Percentiles rank a stretch among this genome's conserved stretches.
Evolutionary conservation across 2,113 vertebrate species (phyloP).

Genomic region (Eretmochelys imbricata): DNA sequence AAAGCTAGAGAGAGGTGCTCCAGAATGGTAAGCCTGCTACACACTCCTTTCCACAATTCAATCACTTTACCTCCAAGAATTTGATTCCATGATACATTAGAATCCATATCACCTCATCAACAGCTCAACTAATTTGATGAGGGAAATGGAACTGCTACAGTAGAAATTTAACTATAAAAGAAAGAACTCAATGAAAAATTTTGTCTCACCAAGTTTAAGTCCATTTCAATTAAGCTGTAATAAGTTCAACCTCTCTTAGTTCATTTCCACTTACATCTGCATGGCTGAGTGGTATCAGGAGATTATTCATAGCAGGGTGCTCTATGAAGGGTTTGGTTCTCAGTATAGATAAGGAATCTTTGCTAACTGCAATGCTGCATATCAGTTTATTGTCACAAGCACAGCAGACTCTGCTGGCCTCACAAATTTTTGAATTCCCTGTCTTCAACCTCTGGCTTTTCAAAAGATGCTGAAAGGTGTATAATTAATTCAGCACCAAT

Average conservation of each 20-base stretch:
- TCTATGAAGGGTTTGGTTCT: slow-evolving; percentile 47
- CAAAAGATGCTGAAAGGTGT: background rate
- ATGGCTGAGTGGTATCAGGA: slow-evolving; percentile 62
- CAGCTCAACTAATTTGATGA: slow-evolving; percentile 62
- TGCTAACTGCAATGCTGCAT: slow-evolving; percentile 20
- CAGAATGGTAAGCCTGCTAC: background rate
- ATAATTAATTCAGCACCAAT: slow-evolving; percentile 59
- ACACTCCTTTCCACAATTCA: background rate
- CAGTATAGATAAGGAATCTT: slow-evolving; percentile 48
- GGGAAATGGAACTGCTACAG: slow-evolving; percentile 38
- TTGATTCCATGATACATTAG: slow-evolving; percentile 16
- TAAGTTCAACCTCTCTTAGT: slow-evolving; percentile 64
- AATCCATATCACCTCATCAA: slow-evolving; percentile 50
- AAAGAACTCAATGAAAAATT: slow-evolving; percentile 62
- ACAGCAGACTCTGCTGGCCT: background rate
- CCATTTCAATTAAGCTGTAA: slow-evolving; percentile 68
- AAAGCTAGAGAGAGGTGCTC: background rate
- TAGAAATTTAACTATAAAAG: slow-evolving; percentile 39
- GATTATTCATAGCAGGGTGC: slow-evolving; percentile 67
- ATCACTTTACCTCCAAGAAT: background rate
- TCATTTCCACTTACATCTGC: slow-evolving; percentile 69
- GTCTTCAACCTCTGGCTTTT: background rate
- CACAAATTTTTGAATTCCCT: background rate
- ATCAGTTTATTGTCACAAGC: slow-evolving; percentile 43
- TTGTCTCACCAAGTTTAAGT: slow-evolving; percentile 68